Percentiles rank a stretch among this genome's conserved stretches.
These are phyloP conservation scores for Tetrao urogallus DNA, from an alignment of 2,113 vertebrate genomes.

Conservation along the genomic window DNA sequence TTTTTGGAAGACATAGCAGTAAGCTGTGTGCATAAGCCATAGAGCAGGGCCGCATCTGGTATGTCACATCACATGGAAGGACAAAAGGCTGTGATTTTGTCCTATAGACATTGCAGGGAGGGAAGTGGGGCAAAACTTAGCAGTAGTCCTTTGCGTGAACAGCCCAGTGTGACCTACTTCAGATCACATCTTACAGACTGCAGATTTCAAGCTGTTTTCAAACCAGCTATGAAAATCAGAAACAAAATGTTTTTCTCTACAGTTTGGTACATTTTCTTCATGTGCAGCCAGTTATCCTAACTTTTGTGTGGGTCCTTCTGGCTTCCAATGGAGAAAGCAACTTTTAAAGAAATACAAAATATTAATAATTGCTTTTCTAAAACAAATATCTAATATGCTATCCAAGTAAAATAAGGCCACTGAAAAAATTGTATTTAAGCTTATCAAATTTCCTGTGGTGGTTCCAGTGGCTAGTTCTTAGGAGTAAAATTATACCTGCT, in stretches of 20 bases:
- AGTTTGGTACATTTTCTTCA: neutral
- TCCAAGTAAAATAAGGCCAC: neutral
- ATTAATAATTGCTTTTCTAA: neutral
- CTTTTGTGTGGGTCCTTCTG: neutral
- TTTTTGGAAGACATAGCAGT: neutral
- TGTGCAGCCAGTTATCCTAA: neutral
- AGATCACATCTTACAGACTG: neutral
- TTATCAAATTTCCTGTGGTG: neutral
- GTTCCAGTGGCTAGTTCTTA: neutral
- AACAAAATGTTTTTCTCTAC: neutral
- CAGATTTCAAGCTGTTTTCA: neutral
- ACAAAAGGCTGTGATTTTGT: neutral
- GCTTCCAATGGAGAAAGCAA: neutral
- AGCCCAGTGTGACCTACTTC: neutral
- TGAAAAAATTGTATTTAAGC: neutral
- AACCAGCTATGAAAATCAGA: neutral
- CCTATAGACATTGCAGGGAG: neutral
- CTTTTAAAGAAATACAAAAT: neutral
- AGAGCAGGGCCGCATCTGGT: neutral
- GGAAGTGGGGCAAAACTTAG: conserved; percentile 28
- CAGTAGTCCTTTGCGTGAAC: neutral
- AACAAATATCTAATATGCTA: neutral
- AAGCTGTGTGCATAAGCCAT: neutral
- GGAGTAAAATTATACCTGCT: neutral
- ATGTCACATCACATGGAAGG: neutral